A percentile compares a stretch with the other conserved stretches of the same genome.
Conservation (phyloP, 2,113 vertebrate species). For the Microcebus griseorufus region DNA sequence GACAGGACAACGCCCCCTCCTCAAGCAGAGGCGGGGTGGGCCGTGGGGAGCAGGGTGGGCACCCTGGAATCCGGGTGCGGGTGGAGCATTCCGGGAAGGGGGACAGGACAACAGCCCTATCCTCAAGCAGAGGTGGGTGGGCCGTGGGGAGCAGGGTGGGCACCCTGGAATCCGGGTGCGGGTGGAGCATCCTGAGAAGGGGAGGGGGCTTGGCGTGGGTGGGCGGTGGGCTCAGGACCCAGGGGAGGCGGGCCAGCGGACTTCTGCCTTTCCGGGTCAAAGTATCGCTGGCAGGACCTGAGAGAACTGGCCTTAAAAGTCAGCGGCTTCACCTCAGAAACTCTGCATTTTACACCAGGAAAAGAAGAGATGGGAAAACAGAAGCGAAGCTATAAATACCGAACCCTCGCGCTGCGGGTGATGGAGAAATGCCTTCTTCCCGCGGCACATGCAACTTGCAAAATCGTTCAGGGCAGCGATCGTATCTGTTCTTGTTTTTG, state of each 20-base stretch:
- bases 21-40: neutral
- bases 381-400: fast-evolving
- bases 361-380: neutral
- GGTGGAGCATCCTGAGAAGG: too few species aligned
- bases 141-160: too few species aligned
- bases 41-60: too few species aligned
- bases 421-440: neutral
- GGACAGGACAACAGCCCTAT: neutral
- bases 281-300: fast-evolving
- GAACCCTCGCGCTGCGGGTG: fast-evolving
- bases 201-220: too few species aligned
- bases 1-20: neutral
- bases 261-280: neutral
- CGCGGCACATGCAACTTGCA: fast-evolving
- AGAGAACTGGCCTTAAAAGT: neutral
- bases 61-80: too few species aligned
- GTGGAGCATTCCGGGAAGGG: too few species aligned
- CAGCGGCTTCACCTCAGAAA: neutral
- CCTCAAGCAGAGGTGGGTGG: neutral
- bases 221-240: neutral
- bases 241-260: fast-evolving
- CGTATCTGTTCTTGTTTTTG: fast-evolving
- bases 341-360: neutral
- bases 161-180: too few species aligned
- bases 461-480: fast-evolving